Evolutionary conservation across 2,888 invertebrate genomes (phyloP).

Genomic region (Neocrepidodera transversa): DNA sequence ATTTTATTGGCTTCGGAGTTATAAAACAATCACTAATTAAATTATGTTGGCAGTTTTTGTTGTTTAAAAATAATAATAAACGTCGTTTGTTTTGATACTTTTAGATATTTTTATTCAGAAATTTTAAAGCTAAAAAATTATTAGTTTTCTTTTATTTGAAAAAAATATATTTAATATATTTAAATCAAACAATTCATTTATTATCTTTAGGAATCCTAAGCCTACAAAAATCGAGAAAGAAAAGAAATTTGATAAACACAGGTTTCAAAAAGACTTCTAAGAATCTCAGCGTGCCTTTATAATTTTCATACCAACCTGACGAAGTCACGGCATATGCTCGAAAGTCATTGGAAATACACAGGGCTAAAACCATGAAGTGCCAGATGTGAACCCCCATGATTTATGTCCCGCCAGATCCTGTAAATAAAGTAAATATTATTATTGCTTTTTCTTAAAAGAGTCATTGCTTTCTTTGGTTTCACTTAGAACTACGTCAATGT

Average conservation of each 20-base stretch:
- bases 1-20: too few relatives aligned
- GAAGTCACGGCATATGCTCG: slow-evolving; percentile 28
- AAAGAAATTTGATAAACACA: not conserved
- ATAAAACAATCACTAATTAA: too few relatives aligned
- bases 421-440: slow-evolving; percentile 37
- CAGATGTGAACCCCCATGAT: slow-evolving; percentile 35
- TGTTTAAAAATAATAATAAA: too few relatives aligned
- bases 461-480: slow-evolving; percentile 29
- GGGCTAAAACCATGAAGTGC: slow-evolving; percentile 26
- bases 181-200: too few relatives aligned
- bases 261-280: not conserved
- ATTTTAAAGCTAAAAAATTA: too few relatives aligned
- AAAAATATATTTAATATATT: too few relatives aligned
- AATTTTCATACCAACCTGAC: slow-evolving; percentile 30
- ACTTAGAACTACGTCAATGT: slow-evolving; percentile 14
- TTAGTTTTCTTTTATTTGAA: too few relatives aligned
- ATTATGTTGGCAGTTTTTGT: too few relatives aligned
- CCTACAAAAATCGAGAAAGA: not conserved
- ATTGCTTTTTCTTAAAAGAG: slow-evolving; percentile 22
- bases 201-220: too few relatives aligned
- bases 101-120: too few relatives aligned
- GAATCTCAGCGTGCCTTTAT: not conserved
- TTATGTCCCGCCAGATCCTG: slow-evolving; percentile 32
- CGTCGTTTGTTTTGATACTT: too few relatives aligned
- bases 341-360: slow-evolving; percentile 23